Evolutionary conservation across 2,888 invertebrate genomes (phyloP).

Genomic region (Dastarcus helophoroides): DNA sequence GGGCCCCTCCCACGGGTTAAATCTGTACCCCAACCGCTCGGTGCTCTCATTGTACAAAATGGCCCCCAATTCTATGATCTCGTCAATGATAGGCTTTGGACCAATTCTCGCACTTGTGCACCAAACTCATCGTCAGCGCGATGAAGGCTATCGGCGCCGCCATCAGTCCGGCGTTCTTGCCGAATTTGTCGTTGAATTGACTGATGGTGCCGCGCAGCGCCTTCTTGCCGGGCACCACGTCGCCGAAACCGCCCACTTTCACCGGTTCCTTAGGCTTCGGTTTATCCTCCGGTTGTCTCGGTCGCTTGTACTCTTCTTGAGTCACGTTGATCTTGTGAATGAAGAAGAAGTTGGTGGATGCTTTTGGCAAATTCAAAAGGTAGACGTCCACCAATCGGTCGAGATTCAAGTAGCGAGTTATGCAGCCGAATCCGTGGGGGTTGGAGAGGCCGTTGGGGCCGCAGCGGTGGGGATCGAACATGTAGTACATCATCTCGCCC

Average conservation of each 20-base stretch:
- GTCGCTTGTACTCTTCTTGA: conserved; percentile 22
- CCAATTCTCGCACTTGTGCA: conserved; percentile 49
- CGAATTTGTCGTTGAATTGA: conserved; percentile 41
- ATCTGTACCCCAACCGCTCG: conserved; percentile 42
- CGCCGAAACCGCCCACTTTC: conserved; percentile 16
- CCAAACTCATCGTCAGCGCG: conserved; percentile 46
- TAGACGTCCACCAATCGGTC: conserved; percentile 26
- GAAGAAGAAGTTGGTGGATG: conserved; percentile 26
- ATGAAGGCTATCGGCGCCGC: conserved; percentile 46
- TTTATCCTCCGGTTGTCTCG: conserved; percentile 21
- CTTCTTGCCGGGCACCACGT: conserved; percentile 31
- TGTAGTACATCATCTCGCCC: conserved; percentile 33
- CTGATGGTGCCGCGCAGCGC: conserved; percentile 40
- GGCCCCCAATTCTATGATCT: conserved; percentile 41
- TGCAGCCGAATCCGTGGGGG: conserved; percentile 31
- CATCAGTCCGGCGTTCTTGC: conserved; percentile 39
- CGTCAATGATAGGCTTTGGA: conserved; percentile 45
- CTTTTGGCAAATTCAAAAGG: conserved; percentile 25
- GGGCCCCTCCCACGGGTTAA: conserved; percentile 45
- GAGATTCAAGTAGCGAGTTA: conserved; percentile 29
- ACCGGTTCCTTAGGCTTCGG: conserved; percentile 9
- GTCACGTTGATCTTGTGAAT: conserved; percentile 24
- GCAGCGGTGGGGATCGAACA: conserved; percentile 38
- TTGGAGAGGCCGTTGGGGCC: conserved; percentile 32
- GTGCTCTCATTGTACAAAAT: conserved; percentile 41